These are phyloP conservation scores for Fundulus diaphanus DNA, from an alignment of 2,797 vertebrate genomes.

Conservation along the genomic window DNA sequence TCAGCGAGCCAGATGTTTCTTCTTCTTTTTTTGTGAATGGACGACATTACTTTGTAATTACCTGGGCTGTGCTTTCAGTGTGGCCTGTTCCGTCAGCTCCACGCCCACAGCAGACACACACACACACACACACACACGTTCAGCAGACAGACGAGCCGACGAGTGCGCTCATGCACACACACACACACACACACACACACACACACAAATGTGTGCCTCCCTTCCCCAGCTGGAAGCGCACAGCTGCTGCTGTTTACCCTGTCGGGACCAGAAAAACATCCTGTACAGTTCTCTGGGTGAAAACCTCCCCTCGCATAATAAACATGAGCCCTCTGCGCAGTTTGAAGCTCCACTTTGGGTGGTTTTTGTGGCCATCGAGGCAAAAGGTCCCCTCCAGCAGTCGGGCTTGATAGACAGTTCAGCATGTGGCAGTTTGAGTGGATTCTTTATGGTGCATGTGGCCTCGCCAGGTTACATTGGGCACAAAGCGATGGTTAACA, in stretches of 20 bases:
- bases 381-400: slow-evolving; percentile 60
- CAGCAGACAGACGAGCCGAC: slow-evolving; percentile 49
- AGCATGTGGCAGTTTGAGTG: slow-evolving; percentile 15
- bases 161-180: slow-evolving; percentile 40
- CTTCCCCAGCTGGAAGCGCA: slow-evolving; percentile 83
- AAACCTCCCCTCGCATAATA: slow-evolving; percentile 85
- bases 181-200: slow-evolving; percentile 54
- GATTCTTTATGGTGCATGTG: neutral
- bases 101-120: slow-evolving; percentile 70
- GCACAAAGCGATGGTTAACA: slow-evolving; percentile 34
- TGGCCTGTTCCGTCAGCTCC: slow-evolving; percentile 79
- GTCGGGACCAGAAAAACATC: slow-evolving; percentile 86
- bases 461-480: slow-evolving; percentile 5
- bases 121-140: slow-evolving; percentile 49
- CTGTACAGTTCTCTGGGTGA: slow-evolving; percentile 83
- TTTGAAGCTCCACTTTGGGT: slow-evolving; percentile 79
- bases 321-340: slow-evolving; percentile 79
- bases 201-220: slow-evolving; percentile 78
- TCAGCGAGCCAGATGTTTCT: slow-evolving; percentile 42
- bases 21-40: slow-evolving; percentile 74
- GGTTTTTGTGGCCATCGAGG: slow-evolving; percentile 70
- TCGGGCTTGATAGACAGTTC: slow-evolving; percentile 57
- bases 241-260: slow-evolving; percentile 89
- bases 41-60: slow-evolving; percentile 77
- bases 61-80: slow-evolving; percentile 74